Base-by-base conservation (phyloP, 2,797 vertebrate genomes). In the Paguma larvata region DNA sequence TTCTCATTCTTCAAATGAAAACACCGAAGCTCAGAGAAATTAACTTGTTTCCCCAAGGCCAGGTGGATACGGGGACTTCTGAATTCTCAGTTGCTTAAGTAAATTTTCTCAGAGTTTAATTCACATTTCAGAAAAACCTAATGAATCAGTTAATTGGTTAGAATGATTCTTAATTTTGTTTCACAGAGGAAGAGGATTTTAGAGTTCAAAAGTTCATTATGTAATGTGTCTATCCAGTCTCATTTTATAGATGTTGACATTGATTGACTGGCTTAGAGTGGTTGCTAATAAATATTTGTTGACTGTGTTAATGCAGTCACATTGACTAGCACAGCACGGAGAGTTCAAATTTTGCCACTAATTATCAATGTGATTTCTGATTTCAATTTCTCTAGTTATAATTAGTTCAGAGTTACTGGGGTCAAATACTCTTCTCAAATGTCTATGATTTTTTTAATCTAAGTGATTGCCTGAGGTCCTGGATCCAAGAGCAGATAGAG, bases 351-450 rank as follows among this genome's bases (percentile, higher is more conserved):
- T 83, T 97, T 83, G 19, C 84, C 67, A 89, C 97, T 48, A 91
- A 94, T 97, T 90, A 97, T 83, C 25, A 63, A 27, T 75, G 68
- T 91, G 73, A 95, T 93, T 97, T 91, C 94, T 95, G 68, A 93
- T 65, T 96, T 94, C 65, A 85, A 87, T 92, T 95, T 89, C 59
- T 70, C 44, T 87, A 62, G 94, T 97, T 91, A 95, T 80, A 95
- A 93, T 93, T 89, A 86, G 27, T 51, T 93, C 89, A 82, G 48
- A 88, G 91, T 95, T 88, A 63, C 59, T 53, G 65, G 44, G 72
- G 90, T 92, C 51, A 72, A 56, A 96, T 80, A 77, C 32, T 79
- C 51, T 30, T 80, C 91, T 93, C 25, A 18, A 94, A 86, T 32
- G 46, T 46, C n/a, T 80, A 6, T 73, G 18, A 84, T 84, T 78